Base-by-base conservation (phyloP, 2,113 vertebrate genomes). In the Peucedramus taeniatus region DNA sequence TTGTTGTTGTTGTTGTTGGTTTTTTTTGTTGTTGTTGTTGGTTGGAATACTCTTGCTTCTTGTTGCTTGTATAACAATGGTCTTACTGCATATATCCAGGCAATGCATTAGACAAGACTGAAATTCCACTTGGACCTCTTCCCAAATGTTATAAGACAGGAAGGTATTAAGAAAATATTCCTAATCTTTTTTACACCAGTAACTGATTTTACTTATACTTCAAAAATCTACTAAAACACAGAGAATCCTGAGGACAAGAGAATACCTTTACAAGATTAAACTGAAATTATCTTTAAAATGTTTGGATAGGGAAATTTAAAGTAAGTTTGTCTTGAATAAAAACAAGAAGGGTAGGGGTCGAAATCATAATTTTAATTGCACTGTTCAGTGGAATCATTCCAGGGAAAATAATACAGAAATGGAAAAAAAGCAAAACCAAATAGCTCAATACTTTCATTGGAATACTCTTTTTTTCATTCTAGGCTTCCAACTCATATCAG, bases 331-430 rank as follows among this genome's bases (percentile, higher is more conserved):
- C 83, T 89, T 87, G 56, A 74, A 45, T 71, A 68, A 90, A 89
- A 80, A 94, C 83, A 89, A 86, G 69, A 90, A 78, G 6, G 7
- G 18, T 44, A 80, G 18, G 2, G 13, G 11, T 71, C 8, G 9
- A 93, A 92, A 92, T 56, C n/a, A 57, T 70, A 26, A 84, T 89
- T 93, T 94, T 90, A 96, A 96, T 96, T 90, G 80, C 90, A 93
- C 40, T 60, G 42, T 89, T 87, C 85, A 93, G 3, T 49, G 56
- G 71, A 96, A 93, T 75, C 40, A 68, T 82, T 31, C 24, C 37
- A 53, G n/a, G 28, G 39, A 93, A 86, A 90, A 94, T 49, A 2
- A 75, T 66, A 90, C 2, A 81, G 72, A 66, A 93, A 78, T 2
- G 1, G 39, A 11, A 51, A 81, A 87, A 59, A 75, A 71, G 33